A percentile compares a stretch with the other conserved stretches of the same genome.
phyloP scores from a whole-genome alignment of 2,797 vertebrate species.

The Steatocranus sp. region DNA sequence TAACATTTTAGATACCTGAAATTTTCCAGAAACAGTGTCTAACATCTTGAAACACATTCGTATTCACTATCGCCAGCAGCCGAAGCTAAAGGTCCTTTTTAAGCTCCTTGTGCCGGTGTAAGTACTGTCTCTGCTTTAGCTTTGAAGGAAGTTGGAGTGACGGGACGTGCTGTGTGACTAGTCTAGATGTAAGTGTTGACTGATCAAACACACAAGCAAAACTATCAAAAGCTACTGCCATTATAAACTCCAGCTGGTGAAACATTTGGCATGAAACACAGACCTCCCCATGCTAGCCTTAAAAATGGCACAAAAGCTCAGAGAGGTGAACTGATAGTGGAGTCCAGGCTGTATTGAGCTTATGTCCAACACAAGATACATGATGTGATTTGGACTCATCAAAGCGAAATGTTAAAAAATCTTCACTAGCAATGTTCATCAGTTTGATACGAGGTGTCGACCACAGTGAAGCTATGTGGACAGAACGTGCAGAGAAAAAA shows the following conservation, averaged over 20 bases:
- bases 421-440: background rate
- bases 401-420: background rate
- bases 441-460: background rate
- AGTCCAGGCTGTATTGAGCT: background rate
- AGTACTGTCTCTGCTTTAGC: background rate
- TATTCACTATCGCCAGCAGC: background rate
- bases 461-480: background rate
- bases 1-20: background rate
- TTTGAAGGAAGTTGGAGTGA: background rate
- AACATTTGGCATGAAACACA: background rate
- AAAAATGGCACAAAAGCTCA: background rate
- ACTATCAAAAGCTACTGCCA: background rate
- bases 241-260: background rate
- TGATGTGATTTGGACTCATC: background rate
- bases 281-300: background rate
- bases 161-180: background rate
- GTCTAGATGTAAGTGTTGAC: background rate
- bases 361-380: background rate
- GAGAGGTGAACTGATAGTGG: background rate
- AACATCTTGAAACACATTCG: accelerated
- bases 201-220: background rate
- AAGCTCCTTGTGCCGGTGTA: background rate
- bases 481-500: background rate
- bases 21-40: background rate
- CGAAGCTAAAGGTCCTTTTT: background rate